Conservation (phyloP, 1,140 invertebrate genomes). For the Eurosta solidaginis region DNA sequence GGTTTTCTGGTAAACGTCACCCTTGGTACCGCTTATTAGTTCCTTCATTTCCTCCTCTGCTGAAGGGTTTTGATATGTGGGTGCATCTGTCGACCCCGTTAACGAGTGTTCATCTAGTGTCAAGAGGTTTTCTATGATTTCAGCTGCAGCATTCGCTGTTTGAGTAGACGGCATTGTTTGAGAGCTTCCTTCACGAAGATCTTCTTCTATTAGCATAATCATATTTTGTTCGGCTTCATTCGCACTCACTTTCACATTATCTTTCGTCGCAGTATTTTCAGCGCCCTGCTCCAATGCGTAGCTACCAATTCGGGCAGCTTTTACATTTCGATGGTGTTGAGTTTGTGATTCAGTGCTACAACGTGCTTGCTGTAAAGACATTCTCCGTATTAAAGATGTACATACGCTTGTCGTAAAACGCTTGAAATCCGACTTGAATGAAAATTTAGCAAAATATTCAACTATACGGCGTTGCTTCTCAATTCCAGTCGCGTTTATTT, state of each 20-base stretch:
- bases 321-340: no score
- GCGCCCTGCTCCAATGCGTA: no score
- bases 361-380: not conserved
- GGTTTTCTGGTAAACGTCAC: not conserved
- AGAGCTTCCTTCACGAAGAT: no score
- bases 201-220: no score
- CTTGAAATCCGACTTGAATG: not conserved
- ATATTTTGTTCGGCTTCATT: no score
- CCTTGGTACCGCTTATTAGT: not conserved
- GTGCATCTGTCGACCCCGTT: no score
- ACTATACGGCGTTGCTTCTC: not conserved
- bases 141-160: not conserved
- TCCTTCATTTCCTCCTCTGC: no score
- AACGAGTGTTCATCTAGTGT: not conserved
- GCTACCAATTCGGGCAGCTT: no score
- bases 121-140: not conserved
- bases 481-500: slow-evolving; percentile 4
- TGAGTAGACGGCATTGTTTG: no score
- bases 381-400: not conserved
- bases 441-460: slow-evolving; percentile 16
- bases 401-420: not conserved
- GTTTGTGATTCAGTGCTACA: not conserved
- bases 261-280: no score
- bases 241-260: no score
- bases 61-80: no score